phyloP scores from a whole-genome alignment of 2,888 invertebrate genomes.

The Prionchulus punctatus region DNA sequence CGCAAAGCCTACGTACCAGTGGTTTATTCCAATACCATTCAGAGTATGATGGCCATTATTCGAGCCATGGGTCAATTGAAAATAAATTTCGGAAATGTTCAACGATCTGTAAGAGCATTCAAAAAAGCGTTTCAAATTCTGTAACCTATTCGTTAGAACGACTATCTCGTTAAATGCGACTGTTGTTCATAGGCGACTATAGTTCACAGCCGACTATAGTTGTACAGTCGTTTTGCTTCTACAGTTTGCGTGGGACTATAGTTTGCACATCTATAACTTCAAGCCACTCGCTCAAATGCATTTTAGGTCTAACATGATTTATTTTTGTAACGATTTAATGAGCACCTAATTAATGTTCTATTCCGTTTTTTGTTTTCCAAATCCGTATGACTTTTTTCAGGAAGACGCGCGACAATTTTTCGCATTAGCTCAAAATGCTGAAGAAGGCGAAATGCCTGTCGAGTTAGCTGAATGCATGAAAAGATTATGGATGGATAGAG shows the following conservation, averaged over 20 bases:
- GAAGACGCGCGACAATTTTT: constrained; percentile 72
- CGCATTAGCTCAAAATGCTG: constrained; percentile 62
- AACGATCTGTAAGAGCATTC: constrained; percentile 46
- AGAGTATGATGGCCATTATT: constrained; percentile 71
- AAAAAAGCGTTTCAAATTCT: no score
- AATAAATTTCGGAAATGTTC: constrained; percentile 65
- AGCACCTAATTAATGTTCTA: no score
- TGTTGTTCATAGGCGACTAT: no score
- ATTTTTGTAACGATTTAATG: no score
- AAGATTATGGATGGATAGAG: constrained; percentile 65
- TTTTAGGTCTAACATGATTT: no score
- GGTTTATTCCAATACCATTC: constrained; percentile 71
- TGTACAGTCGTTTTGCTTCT: no score
- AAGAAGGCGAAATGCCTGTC: constrained; percentile 63
- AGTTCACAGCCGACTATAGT: no score
- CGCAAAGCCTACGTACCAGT: constrained; percentile 71
- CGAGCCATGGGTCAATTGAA: constrained; percentile 69
- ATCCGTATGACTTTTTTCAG: constrained; percentile 36
- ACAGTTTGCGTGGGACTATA: no score
- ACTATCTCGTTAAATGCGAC: no score
- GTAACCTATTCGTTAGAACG: not conserved
- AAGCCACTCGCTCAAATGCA: no score
- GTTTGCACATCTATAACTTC: no score
- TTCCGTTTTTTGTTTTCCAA: not conserved
- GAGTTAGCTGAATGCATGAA: constrained; percentile 70